phyloP scores from a whole-genome alignment of 2,888 invertebrate genomes.

The Imbricaverruca yamaguchii region DNA sequence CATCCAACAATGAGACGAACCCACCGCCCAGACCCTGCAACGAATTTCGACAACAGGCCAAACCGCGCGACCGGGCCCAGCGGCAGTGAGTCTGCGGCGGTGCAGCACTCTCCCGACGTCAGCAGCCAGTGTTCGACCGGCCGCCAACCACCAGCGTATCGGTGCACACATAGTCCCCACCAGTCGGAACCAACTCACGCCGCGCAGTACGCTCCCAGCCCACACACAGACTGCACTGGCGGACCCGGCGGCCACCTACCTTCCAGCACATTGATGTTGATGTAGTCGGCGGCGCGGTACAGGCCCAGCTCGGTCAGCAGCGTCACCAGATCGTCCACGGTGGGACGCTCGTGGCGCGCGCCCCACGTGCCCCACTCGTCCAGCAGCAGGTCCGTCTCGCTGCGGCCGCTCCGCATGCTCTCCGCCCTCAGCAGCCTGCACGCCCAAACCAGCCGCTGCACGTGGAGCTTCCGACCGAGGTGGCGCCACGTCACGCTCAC shows the following conservation, averaged over 20 bases:
- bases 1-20: too few species aligned
- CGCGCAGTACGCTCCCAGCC: neutral
- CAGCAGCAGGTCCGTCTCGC: slow-evolving; percentile 28
- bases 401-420: neutral
- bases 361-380: slow-evolving; percentile 34
- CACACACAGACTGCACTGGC: neutral
- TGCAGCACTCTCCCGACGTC: too few species aligned
- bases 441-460: too few species aligned
- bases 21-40: too few species aligned
- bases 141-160: neutral
- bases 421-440: slow-evolving; percentile 24
- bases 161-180: neutral
- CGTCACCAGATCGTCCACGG: slow-evolving; percentile 28
- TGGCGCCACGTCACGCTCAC: too few species aligned
- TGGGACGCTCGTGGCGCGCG: slow-evolving; percentile 26
- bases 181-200: neutral
- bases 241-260: slow-evolving; percentile 23
- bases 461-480: too few species aligned
- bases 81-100: too few species aligned
- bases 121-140: neutral
- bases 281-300: slow-evolving; percentile 30
- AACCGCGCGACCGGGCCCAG: too few species aligned
- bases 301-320: slow-evolving; percentile 27
- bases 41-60: too few species aligned
- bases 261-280: slow-evolving; percentile 29